Percentiles rank a stretch among this genome's conserved stretches.
Conservation (phyloP, 30 jellyfish, hydroid and myxozoan genomes). For the Chrysaora quinquecirrha region DNA sequence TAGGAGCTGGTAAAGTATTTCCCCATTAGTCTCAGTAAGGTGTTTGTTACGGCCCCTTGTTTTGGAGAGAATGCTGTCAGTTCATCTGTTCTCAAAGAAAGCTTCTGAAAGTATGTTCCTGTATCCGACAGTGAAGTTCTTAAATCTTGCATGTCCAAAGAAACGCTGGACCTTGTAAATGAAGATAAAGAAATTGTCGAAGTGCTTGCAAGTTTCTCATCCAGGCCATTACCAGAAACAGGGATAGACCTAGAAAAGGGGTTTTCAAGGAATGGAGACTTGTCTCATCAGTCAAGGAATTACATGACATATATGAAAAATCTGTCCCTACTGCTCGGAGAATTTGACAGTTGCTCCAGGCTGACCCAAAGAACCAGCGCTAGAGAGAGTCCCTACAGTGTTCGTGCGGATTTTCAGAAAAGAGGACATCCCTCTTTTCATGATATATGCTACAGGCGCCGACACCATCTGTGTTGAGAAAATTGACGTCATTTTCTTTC, state of each 20-base stretch:
- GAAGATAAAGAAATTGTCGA: not conserved
- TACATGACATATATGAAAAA: not conserved
- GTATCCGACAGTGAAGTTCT: not conserved
- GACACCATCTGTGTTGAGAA: not conserved
- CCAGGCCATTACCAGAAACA: not conserved
- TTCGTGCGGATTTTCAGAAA: not conserved
- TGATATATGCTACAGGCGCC: not conserved
- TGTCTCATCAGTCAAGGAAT: not conserved
- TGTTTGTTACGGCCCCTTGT: not conserved
- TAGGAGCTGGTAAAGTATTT: not conserved
- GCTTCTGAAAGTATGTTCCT: not conserved
- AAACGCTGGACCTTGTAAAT: not conserved
- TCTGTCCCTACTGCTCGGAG: not conserved
- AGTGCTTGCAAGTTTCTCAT: not conserved
- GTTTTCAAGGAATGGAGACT: not conserved
- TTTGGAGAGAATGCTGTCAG: not conserved
- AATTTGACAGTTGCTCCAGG: not conserved
- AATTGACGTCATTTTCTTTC: no score
- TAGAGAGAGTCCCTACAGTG: not conserved
- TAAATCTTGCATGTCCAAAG: not conserved
- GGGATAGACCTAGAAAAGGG: not conserved
- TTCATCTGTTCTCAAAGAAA: not conserved
- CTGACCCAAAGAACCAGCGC: not conserved
- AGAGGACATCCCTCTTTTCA: not conserved
- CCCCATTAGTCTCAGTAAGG: not conserved